Percentiles rank a stretch among this genome's conserved stretches.
Evolutionary conservation across 1,140 invertebrate species (phyloP).

Genomic region (Cheumatopsyche charites): DNA sequence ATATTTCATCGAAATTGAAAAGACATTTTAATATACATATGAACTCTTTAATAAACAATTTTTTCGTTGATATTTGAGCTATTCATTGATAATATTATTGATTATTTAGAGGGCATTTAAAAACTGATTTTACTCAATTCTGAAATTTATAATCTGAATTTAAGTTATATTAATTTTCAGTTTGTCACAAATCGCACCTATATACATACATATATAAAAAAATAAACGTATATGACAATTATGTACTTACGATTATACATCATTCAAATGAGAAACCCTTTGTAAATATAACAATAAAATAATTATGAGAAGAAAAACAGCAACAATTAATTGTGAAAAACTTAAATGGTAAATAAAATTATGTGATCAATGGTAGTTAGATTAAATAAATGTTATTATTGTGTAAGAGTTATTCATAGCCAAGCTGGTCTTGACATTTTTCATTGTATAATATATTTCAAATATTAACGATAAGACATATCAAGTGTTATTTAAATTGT

Average conservation of each 20-base stretch:
- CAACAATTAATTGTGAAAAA: background rate
- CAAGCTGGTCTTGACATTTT: slow-evolving; percentile 46
- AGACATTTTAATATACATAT: no score
- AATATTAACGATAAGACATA: slow-evolving; percentile 19
- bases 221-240: background rate
- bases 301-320: no score
- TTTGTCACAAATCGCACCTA: background rate
- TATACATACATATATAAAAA: background rate
- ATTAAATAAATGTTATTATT: slow-evolving; percentile 24
- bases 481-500: background rate
- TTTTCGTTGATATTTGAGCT: no score
- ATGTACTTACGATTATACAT: background rate
- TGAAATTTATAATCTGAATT: background rate
- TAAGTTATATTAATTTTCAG: background rate
- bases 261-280: background rate
- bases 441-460: slow-evolving; percentile 32
- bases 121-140: no score
- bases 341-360: no score
- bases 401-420: slow-evolving; percentile 34
- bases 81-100: no score
- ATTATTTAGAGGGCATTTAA: no score
- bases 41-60: no score
- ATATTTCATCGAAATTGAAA: no score
- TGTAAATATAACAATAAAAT: slow-evolving; percentile 10
- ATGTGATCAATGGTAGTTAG: slow-evolving; percentile 20